Evolutionary conservation across 2,797 vertebrate species (phyloP), one percentile per base, ranked within the genome.

Genomic region (Tragopan temminckii): DNA sequence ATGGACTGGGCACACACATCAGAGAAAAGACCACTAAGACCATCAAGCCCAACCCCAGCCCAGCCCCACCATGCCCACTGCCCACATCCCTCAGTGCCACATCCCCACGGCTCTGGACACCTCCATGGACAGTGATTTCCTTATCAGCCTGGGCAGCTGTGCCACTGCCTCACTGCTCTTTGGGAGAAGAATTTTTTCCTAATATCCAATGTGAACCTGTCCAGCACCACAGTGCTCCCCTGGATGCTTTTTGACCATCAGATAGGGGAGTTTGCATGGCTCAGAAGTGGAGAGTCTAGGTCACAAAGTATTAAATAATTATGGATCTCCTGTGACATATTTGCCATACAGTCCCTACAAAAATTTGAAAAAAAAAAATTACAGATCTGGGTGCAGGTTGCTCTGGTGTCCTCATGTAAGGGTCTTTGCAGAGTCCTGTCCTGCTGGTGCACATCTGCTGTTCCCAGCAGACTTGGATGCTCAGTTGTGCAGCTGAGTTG

Each of bases 1-100:
- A 58, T 38, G 63, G 48, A 35, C 62, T 40, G 55, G 62, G 48
- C 11, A 8, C 23, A 27, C 1, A 0, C 1, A 1, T 31, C 5
- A 75, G 79, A 55, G 64, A 55, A 55, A 55, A 55, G 53, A 20
- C 53, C 31, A 19, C 53, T 55, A 31, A 55, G 29, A 55, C 18
- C 31, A 4, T 31, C 29, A 53, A 31, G 52, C 52, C 52, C 52
- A 53, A 31, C 52, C 52, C 29, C 52, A 53, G 27, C 50, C 50
- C 50, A 52, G 16, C 52, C 52, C 52, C 29, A 52, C 52, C 17
- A 29, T 31, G 52, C 52, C 52, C 52, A 53, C 50, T 52, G 50
- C 24, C 15, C 27, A 11, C 17, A 6, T 17, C 27, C 50, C 24
- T 52, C 50, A 53, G 50, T 52, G 50, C 27, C 50, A 52, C 27